Base-by-base conservation (phyloP, 1,140 invertebrate species). In the Oreohelix idahoensis region DNA sequence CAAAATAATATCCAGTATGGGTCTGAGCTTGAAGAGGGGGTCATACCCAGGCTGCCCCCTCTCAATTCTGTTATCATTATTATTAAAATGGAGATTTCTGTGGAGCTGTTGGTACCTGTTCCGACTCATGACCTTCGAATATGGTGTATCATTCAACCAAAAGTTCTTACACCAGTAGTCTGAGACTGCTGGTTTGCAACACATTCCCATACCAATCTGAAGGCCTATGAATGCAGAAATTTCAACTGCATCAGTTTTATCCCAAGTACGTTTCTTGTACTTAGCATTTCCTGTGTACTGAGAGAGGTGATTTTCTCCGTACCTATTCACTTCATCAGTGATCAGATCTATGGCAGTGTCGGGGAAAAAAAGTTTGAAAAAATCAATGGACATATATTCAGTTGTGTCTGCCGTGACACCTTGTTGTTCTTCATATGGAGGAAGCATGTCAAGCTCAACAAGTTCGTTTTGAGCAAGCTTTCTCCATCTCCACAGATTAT, bases 141-240 rank as follows among this genome's bases (percentile, higher is more conserved):
- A n/a, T n/a, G n/a, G n/a, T n/a, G n/a, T n/a, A n/a, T n/a, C n/a
- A n/a, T n/a, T n/a, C n/a, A n/a, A n/a, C n/a, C n/a, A n/a, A n/a
- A n/a, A n/a, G n/a, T n/a, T n/a, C n/a, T n/a, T n/a, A n/a, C n/a
- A 58, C 53, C 53, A 58, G 53, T 58, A 58, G 53, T 58, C 53
- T 58, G 53, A 58, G 26, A 58, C 53, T 58, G 53, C 53, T 58
- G 53, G 53, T 58, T 58, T 58, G 20, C 53, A 58, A 58, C 23
- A 58, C 26, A 58, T 58, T 58, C 10, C 53, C 53, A 58, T 58
- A 58, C 53, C 53, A n/a, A 58, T 58, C 53, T 58, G 53, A 58
- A 58, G 53, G 53, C 23, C 53, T 58, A 58, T 58, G 10, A 58
- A 58, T 58, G 53, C 53, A 58, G 53, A 23, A 58, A 58, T n/a